Percentiles rank a stretch among this genome's conserved stretches.
phyloP scores from a whole-genome alignment of 1,140 invertebrate genomes.

The Leucophenga varia region DNA sequence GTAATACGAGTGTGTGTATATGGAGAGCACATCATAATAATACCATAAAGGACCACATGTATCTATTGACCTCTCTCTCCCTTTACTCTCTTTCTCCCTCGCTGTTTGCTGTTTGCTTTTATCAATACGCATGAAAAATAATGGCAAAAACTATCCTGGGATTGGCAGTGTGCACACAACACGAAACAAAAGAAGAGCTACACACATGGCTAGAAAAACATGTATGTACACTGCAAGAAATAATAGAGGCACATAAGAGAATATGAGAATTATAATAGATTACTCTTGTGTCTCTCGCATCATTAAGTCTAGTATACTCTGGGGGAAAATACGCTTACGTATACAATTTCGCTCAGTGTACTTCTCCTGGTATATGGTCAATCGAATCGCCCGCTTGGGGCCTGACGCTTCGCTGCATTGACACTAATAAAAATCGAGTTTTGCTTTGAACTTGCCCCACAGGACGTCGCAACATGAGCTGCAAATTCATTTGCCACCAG shows the following conservation, averaged over 20 bases:
- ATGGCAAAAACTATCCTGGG: conserved; percentile 23
- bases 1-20: background rate
- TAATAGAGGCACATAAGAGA: too few species aligned
- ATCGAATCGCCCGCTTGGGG: conserved; percentile 18
- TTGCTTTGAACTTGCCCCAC: conserved; percentile 16
- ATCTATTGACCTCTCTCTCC: too few species aligned
- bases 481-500: conserved; percentile 25
- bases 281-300: too few species aligned
- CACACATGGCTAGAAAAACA: background rate
- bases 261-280: too few species aligned
- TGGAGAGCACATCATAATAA: conserved; percentile 24
- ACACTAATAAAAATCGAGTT: conserved; percentile 26
- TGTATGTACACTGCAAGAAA: too few species aligned
- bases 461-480: conserved; percentile 21
- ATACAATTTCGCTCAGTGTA: too few species aligned
- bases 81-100: background rate
- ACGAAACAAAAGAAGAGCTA: conserved; percentile 2
- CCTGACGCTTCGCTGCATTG: conserved; percentile 11
- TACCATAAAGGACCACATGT: conserved; percentile 18
- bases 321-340: too few species aligned
- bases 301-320: too few species aligned
- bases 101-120: conserved; percentile 18
- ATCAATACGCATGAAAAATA: conserved; percentile 24
- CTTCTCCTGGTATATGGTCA: conserved; percentile 22
- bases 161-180: conserved; percentile 14